Evolutionary conservation across 2,888 invertebrate species (phyloP).

Genomic region (Idaea straminata): DNA sequence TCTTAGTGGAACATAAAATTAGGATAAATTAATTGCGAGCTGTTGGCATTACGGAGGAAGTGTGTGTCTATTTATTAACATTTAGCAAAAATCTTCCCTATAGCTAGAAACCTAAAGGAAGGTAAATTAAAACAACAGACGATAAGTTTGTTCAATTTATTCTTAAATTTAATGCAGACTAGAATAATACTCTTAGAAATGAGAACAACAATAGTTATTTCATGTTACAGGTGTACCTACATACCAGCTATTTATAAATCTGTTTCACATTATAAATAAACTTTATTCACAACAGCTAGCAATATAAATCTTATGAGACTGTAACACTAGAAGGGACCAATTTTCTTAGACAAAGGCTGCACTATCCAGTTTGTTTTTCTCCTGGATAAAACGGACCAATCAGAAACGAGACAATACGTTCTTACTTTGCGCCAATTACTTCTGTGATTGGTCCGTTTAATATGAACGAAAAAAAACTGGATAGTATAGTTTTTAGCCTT

Average conservation of each 20-base stretch:
- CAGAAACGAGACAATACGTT: neutral
- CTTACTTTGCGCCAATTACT: neutral
- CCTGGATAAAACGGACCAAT: too few species aligned
- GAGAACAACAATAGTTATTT: conserved; percentile 80
- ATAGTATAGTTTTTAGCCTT: conserved; percentile 35
- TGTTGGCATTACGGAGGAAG: too few species aligned
- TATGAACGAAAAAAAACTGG: neutral
- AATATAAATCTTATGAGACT: conserved; percentile 76
- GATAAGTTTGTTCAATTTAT: conserved; percentile 75
- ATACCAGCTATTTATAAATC: conserved; percentile 75
- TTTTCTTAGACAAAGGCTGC: neutral
- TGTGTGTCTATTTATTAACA: too few species aligned
- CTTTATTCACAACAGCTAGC: conserved; percentile 80
- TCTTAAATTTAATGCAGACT: conserved; percentile 81
- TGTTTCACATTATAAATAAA: conserved; percentile 75
- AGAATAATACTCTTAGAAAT: conserved; percentile 81
- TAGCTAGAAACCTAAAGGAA: neutral
- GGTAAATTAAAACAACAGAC: conserved; percentile 44
- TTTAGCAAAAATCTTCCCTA: too few species aligned
- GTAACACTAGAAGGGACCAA: conserved; percentile 33
- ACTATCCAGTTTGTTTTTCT: neutral
- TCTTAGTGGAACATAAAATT: too few species aligned
- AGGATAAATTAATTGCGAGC: too few species aligned
- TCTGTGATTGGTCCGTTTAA: neutral
- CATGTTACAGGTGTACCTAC: conserved; percentile 77